Percentiles rank a stretch among this genome's conserved stretches.
Conservation (phyloP, 2,888 invertebrate genomes). For the Synanthedon tipuliformis region DNA sequence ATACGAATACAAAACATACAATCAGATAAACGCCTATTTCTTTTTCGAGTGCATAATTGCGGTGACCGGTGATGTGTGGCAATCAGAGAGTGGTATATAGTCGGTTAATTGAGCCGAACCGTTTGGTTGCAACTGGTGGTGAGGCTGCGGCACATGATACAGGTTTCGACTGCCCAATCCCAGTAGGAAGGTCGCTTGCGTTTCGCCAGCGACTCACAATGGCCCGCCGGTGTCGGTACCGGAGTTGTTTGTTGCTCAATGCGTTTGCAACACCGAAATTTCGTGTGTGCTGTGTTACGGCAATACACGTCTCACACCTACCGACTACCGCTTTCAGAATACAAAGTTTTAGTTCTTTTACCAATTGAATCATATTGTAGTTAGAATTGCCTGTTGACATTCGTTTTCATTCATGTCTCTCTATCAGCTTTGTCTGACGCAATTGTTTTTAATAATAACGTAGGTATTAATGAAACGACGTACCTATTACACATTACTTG, state of each 20-base stretch:
- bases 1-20: background rate
- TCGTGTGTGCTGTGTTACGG: conserved; percentile 60
- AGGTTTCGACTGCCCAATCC: conserved; percentile 59
- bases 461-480: background rate
- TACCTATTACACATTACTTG: background rate
- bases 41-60: background rate
- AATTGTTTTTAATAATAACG: background rate
- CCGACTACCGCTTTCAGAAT: background rate
- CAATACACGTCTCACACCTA: conserved; percentile 31
- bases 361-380: conserved; percentile 1
- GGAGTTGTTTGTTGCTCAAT: conserved; percentile 45
- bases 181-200: conserved; percentile 57
- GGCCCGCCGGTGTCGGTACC: conserved; percentile 41
- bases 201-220: conserved; percentile 65
- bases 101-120: background rate
- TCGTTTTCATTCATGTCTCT: conserved; percentile 15
- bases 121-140: background rate
- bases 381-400: conserved; percentile 5
- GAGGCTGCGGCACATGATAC: conserved; percentile 16
- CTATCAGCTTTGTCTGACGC: conserved; percentile 10
- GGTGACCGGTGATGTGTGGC: background rate
- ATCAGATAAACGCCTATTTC: background rate
- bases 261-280: conserved; percentile 63
- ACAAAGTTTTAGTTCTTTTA: background rate
- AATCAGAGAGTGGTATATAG: background rate